Evolutionary conservation across 2,113 vertebrate genomes (phyloP).

Genomic region (Agapornis roseicollis): DNA sequence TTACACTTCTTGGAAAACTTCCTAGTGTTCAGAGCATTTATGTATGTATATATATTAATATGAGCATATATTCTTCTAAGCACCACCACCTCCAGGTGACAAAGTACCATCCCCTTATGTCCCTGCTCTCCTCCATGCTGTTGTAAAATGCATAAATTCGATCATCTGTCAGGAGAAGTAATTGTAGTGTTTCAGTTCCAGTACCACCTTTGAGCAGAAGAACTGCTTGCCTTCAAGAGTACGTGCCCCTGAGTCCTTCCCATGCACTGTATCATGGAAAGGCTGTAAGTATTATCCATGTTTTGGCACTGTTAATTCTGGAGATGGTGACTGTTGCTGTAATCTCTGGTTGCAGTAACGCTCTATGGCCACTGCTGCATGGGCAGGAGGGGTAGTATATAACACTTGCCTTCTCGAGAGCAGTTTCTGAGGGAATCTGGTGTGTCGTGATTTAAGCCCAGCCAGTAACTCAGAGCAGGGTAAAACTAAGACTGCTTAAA

Average conservation of each 20-base stretch:
- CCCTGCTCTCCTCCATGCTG: not conserved
- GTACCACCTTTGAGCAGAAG: not conserved
- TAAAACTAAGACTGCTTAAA: not conserved
- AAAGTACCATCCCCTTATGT: not conserved
- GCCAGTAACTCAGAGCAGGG: not conserved
- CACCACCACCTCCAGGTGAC: not conserved
- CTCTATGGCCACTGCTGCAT: not conserved
- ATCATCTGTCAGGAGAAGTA: not conserved
- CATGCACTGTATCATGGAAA: accelerated
- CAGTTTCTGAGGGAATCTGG: not conserved
- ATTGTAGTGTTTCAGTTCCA: not conserved
- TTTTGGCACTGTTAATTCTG: not conserved
- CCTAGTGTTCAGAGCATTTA: not conserved
- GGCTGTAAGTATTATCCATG: not conserved
- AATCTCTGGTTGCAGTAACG: not conserved
- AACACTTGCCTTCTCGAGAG: not conserved
- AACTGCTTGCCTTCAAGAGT: not conserved
- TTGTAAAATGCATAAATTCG: not conserved
- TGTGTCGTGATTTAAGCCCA: not conserved
- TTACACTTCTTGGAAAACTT: not conserved
- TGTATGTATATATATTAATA: not conserved
- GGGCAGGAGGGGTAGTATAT: not conserved
- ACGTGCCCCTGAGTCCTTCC: not conserved
- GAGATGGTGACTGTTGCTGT: not conserved
- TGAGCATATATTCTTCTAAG: not conserved